A percentile compares a stretch with the other conserved stretches of the same genome.
phyloP scores from a whole-genome alignment of 2,888 invertebrate genomes.

The Diarsia brunnea region DNA sequence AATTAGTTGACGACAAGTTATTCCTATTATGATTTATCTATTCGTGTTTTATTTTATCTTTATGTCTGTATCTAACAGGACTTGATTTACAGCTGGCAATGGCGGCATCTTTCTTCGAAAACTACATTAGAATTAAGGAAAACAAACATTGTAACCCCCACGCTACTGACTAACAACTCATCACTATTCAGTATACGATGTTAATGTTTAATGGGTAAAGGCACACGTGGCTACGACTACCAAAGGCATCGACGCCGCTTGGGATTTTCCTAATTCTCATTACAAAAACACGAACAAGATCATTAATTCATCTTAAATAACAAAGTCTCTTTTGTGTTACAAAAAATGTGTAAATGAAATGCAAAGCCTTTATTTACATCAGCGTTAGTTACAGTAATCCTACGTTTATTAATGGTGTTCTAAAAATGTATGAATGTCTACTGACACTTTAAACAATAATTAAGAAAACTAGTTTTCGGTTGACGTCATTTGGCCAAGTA shows the following conservation, averaged over 20 bases:
- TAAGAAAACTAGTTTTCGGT: slow-evolving; percentile 37
- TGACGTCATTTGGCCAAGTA: slow-evolving; percentile 51
- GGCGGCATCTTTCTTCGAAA: slow-evolving; percentile 46
- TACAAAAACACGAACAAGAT: slow-evolving; percentile 35
- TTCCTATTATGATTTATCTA: slow-evolving; percentile 11
- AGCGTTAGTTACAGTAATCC: slow-evolving; percentile 39
- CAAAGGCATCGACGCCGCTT: slow-evolving; percentile 26
- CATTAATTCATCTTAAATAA: slow-evolving; percentile 42
- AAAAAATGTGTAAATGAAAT: slow-evolving; percentile 39
- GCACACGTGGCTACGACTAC: slow-evolving; percentile 27
- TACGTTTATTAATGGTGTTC: slow-evolving; percentile 46
- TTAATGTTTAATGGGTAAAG: slow-evolving; percentile 40
- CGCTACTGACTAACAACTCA: slow-evolving; percentile 25
- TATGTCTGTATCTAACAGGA: background rate
- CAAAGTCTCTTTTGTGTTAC: slow-evolving; percentile 13
- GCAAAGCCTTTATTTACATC: slow-evolving; percentile 45
- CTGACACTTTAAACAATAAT: slow-evolving; percentile 39
- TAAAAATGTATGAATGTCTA: slow-evolving; percentile 34
- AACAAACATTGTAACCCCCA: slow-evolving; percentile 40
- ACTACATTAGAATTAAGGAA: slow-evolving; percentile 16
- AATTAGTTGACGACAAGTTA: slow-evolving; percentile 10
- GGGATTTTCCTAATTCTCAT: slow-evolving; percentile 53
- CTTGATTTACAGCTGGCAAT: slow-evolving; percentile 9
- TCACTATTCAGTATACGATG: slow-evolving; percentile 40
- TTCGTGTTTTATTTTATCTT: slow-evolving; percentile 7